Conservation (phyloP, 2,888 invertebrate genomes). For the Luperina testacea region DNA sequence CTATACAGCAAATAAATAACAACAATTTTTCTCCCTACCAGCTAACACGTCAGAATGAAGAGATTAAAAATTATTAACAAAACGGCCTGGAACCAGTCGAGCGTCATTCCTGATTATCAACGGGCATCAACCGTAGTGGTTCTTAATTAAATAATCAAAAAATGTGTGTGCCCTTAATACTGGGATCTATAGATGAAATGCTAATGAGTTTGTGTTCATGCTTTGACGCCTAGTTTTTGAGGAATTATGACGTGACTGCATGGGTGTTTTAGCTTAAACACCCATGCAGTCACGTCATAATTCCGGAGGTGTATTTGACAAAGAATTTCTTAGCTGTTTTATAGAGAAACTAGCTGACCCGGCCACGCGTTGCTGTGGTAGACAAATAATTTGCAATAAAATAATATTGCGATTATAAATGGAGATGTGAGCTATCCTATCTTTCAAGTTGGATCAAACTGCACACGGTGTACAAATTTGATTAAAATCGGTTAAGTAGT, state of each 20-base stretch:
- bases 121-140: conserved; percentile 76
- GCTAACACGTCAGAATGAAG: conserved; percentile 73
- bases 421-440: too few relatives aligned
- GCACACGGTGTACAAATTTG: too few relatives aligned
- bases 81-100: conserved; percentile 74
- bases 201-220: conserved; percentile 61
- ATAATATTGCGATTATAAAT: too few relatives aligned
- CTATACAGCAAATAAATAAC: conserved; percentile 52
- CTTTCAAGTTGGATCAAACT: too few relatives aligned
- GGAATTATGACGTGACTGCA: conserved; percentile 8
- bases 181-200: conserved; percentile 58
- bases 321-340: not conserved
- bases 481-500: too few relatives aligned
- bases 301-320: too few relatives aligned
- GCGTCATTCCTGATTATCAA: conserved; percentile 86
- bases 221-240: conserved; percentile 27
- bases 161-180: conserved; percentile 64
- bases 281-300: too few relatives aligned
- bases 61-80: conserved; percentile 83
- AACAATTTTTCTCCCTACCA: conserved; percentile 43
- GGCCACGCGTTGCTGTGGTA: too few relatives aligned
- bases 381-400: too few relatives aligned
- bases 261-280: not conserved
- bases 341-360: too few relatives aligned
- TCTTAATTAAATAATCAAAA: conserved; percentile 85